Base-by-base conservation (phyloP, 2,888 invertebrate genomes). In the Sipha maydis region DNA sequence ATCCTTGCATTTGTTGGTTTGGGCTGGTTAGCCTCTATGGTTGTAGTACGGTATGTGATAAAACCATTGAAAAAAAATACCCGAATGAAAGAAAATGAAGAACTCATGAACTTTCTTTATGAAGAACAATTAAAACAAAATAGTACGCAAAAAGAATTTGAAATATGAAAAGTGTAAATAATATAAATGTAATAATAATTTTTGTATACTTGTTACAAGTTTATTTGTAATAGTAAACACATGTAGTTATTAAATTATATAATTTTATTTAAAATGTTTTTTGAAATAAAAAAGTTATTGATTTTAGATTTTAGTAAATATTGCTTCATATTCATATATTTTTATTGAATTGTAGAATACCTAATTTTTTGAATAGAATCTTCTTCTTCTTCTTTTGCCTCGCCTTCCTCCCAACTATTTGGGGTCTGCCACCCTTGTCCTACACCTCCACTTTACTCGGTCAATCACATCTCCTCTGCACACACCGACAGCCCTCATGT, bases 71-170 rank as follows among this genome's bases (percentile, higher is more conserved):
- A 8, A 67, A 11, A n/a, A 67, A 28, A 82, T 2, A 0, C 28
- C 11, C n/a, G n/a, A 31, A 61, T 75, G 61, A 82, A 76, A 75
- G 82, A 88, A 80, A 75, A 80, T 41, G 88, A 88, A 82, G n/a
- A 25, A 1, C 28, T 88, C n/a, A 82, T 82, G 80, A 76, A 88
- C 75, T 7, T 17, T 0, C 75, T 88, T 31, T 82, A 82, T 54
- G 75, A 88, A 11, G 67, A 76, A 41, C 61, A 88, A 75, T 31
- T 41, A 19, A 28, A 80, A 80, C 71, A 67, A 67, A 8, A 76
- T 76, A 25, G 48, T 31, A 31, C n/a, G 1, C 4, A 31, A 31
- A 41, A 61, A 8, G 8, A 88, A 82, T 79, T 61, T 34, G 34
- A 76, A 31, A 25, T n/a, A 67, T 67, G 19, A 78, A 67, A 31